Conservation (phyloP, 2,113 vertebrate species). For the Ciconia maguari region DNA sequence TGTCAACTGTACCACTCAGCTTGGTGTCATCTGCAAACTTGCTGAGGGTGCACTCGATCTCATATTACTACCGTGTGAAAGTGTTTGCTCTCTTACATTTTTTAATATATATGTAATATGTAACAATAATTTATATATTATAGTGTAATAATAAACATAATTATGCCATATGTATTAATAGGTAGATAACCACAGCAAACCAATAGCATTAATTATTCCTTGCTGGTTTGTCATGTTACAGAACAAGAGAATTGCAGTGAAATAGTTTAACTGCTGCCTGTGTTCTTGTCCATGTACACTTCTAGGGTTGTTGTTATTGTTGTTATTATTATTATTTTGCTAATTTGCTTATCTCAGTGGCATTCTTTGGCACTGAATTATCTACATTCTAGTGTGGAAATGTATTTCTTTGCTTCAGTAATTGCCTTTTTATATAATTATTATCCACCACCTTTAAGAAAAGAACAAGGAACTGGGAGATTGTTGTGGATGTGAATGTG, state of each 20-base stretch:
- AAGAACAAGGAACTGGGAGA: background rate
- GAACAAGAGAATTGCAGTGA: background rate
- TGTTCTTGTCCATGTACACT: background rate
- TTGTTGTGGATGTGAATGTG: background rate
- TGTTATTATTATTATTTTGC: background rate
- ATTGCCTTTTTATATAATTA: background rate
- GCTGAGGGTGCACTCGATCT: background rate
- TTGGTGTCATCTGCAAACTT: background rate
- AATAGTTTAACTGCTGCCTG: background rate
- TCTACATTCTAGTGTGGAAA: background rate
- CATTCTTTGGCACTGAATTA: background rate
- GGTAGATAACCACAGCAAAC: background rate
- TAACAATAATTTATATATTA: background rate
- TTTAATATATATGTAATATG: background rate
- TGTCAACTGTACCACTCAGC: background rate
- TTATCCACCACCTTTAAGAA: background rate
- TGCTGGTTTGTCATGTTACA: background rate
- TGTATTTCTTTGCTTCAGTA: background rate
- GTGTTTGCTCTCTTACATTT: background rate
- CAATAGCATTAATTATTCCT: background rate
- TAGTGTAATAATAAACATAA: background rate
- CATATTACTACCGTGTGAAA: background rate
- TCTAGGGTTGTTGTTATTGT: background rate
- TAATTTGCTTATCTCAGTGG: background rate
- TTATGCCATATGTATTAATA: background rate